These are phyloP conservation scores for Trichoplusia ni DNA, from an alignment of 1,140 invertebrate genomes.

Conservation along the genomic window DNA sequence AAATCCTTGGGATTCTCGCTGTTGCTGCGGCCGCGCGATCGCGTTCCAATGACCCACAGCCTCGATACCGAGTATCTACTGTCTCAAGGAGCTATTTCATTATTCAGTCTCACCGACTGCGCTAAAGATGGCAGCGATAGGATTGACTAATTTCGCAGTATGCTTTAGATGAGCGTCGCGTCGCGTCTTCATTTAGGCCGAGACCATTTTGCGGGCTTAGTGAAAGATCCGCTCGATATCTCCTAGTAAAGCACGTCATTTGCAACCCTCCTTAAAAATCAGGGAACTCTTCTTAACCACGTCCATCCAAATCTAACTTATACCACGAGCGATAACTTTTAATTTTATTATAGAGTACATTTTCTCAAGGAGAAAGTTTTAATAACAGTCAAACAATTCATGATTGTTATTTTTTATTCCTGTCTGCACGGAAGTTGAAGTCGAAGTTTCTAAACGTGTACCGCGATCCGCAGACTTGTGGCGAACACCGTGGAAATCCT, in stretches of 20 bases:
- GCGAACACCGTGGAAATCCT: constrained; percentile 35
- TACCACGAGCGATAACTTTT: constrained; percentile 51
- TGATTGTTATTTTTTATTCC: constrained; percentile 44
- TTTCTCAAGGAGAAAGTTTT: constrained; percentile 48
- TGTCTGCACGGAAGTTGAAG: constrained; percentile 37
- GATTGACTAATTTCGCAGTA: constrained; percentile 73
- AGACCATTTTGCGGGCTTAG: constrained; percentile 64
- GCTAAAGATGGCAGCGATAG: constrained; percentile 65
- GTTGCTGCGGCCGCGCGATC: constrained; percentile 50
- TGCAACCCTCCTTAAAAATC: constrained; percentile 51
- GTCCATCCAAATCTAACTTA: constrained; percentile 37
- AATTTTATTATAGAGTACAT: constrained; percentile 45
- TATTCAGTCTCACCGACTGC: constrained; percentile 66
- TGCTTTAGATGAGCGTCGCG: constrained; percentile 53
- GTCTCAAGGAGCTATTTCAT: constrained; percentile 75
- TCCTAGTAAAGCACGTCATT: constrained; percentile 66
- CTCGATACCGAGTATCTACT: constrained; percentile 58
- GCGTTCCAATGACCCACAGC: constrained; percentile 59
- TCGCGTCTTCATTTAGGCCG: constrained; percentile 66
- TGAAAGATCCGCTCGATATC: constrained; percentile 58
- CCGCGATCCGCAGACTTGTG: constrained; percentile 45
- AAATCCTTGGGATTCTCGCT: constrained; percentile 71
- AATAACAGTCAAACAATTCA: constrained; percentile 55
- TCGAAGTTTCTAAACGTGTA: constrained; percentile 47
- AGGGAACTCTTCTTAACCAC: constrained; percentile 26